Evolutionary conservation across 2,113 vertebrate species (phyloP).

Genomic region (Spermophilus dauricus): DNA sequence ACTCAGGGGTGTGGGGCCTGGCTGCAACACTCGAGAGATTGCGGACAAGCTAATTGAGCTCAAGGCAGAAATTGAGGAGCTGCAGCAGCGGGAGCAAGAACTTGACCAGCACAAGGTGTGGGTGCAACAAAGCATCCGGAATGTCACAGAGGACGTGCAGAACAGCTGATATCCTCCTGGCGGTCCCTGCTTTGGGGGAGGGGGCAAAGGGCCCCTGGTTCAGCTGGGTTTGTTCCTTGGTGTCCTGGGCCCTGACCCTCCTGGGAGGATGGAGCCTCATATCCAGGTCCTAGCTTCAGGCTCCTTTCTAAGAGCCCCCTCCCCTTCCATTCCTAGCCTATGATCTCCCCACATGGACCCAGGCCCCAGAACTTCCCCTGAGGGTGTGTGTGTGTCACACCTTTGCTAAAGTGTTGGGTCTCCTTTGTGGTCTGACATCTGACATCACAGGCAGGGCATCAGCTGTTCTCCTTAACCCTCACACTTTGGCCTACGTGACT

Average conservation of each 20-base stretch:
- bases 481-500: conserved; percentile 96
- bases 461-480: conserved; percentile 91
- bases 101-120: conserved; percentile 98
- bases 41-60: conserved; percentile 98
- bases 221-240: conserved; percentile 27
- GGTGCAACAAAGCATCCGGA: conserved; percentile 99
- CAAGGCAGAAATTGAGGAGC: conserved; percentile 97
- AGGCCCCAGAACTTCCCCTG: background rate
- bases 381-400: background rate
- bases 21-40: conserved; percentile 98
- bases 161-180: conserved; percentile 98
- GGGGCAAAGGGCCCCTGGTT: conserved; percentile 45
- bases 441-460: conserved; percentile 11
- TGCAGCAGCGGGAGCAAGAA: conserved; percentile 95
- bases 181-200: conserved; percentile 34
- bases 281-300: background rate
- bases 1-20: conserved; percentile 96
- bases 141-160: conserved; percentile 97
- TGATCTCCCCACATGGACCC: conserved; percentile 7
- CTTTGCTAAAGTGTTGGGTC: background rate
- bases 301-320: background rate
- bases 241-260: background rate
- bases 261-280: background rate
- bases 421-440: conserved; percentile 42
- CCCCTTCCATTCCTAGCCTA: background rate